These are phyloP conservation scores for Tachycineta bicolor DNA, from an alignment of 2,113 vertebrate species.

Conservation along the genomic window DNA sequence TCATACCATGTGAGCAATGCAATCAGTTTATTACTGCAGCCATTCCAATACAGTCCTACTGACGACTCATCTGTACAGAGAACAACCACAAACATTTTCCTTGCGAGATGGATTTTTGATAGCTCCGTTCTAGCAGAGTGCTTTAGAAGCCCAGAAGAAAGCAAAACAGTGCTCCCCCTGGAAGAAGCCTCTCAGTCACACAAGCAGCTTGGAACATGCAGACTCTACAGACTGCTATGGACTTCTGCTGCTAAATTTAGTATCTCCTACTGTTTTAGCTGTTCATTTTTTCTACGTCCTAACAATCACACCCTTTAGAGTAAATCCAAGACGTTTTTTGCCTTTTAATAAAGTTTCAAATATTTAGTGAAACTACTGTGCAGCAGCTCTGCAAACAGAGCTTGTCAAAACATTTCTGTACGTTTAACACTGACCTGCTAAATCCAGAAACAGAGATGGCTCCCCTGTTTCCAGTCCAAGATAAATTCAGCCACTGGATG, in stretches of 20 bases:
- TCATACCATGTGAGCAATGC: constrained; percentile 13
- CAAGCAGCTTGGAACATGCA: neutral
- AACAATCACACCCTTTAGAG: neutral
- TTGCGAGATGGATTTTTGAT: neutral
- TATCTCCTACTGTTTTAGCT: constrained; percentile 38
- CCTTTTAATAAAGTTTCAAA: neutral
- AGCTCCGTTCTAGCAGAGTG: neutral
- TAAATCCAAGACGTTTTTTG: neutral
- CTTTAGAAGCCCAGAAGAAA: neutral
- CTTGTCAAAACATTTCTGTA: neutral
- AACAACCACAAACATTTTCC: neutral
- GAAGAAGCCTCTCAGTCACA: constrained; percentile 1
- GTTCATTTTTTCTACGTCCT: neutral
- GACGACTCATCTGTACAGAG: neutral
- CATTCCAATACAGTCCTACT: neutral
- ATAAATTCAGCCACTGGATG: constrained; percentile 96
- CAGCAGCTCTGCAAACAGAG: neutral
- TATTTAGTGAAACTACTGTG: neutral
- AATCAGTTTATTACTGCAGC: constrained; percentile 31
- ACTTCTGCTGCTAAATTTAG: constrained; percentile 40
- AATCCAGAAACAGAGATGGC: constrained; percentile 90
- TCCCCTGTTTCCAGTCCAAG: constrained; percentile 95
- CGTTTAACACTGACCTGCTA: constrained; percentile 86
- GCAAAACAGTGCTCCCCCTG: neutral
- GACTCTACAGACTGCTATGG: neutral